Conservation (phyloP, 1,140 invertebrate species). For the Drosophila erecta region DNA sequence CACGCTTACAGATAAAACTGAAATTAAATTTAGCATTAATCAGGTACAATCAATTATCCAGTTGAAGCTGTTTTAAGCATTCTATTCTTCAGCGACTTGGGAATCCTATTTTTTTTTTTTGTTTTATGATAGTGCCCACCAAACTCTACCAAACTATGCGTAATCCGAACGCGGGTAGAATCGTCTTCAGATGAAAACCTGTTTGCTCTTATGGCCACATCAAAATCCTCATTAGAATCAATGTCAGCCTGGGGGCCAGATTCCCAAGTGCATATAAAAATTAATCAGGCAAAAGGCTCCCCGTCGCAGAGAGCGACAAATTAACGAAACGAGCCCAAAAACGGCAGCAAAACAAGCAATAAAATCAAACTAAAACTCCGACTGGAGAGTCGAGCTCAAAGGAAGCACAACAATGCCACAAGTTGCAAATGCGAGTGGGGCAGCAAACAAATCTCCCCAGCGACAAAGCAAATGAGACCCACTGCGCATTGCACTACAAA, state of each 20-base stretch:
- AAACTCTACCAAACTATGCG: not conserved
- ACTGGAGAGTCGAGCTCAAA: slow-evolving; percentile 11
- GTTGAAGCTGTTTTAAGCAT: not conserved
- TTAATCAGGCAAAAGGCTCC: slow-evolving; percentile 52
- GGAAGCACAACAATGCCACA: slow-evolving; percentile 49
- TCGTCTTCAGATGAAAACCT: slow-evolving; percentile 34
- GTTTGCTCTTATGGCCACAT: slow-evolving; percentile 20
- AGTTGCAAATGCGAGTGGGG: slow-evolving; percentile 64
- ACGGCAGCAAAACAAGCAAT: slow-evolving; percentile 58
- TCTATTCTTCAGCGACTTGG: not conserved
- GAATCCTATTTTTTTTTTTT: not conserved
- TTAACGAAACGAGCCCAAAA: slow-evolving; percentile 56
- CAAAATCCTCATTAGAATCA: slow-evolving; percentile 48
- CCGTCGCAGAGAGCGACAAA: slow-evolving; percentile 51
- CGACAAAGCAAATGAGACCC: slow-evolving; percentile 77
- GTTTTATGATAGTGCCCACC: not conserved
- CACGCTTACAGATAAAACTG: no score
- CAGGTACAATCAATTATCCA: not conserved
- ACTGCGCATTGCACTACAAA: slow-evolving; percentile 32
- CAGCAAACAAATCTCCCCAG: slow-evolving; percentile 68
- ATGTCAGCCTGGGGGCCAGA: slow-evolving; percentile 45
- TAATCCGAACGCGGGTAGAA: not conserved
- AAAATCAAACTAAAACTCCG: slow-evolving; percentile 44
- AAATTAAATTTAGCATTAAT: no score
- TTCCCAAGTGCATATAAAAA: slow-evolving; percentile 50